Evolutionary conservation across 2,888 invertebrate species (phyloP), one percentile per base, ranked within the genome.

Genomic region (Lasioglossum calceatum): DNA sequence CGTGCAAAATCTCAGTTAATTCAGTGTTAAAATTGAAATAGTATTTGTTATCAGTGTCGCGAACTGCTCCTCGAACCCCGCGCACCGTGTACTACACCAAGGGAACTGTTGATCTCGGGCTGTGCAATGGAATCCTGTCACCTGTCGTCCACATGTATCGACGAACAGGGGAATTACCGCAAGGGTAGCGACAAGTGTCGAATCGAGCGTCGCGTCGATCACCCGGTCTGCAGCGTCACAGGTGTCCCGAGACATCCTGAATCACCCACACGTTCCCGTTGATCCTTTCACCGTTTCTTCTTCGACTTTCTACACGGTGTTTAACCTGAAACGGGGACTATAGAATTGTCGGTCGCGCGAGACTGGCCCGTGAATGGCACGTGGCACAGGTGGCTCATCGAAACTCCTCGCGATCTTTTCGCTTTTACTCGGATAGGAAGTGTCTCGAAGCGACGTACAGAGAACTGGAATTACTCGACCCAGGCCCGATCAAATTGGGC

Each of bases 351-450:
- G 64, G 79, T 81, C 78, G 39, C 77, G 86, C 84, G 70, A 81
- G 79, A 78, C 58, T 42, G 79, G 36, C 54, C 70, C 81, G 83
- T 79, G 77, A 86, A 77, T 71, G 90, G 90, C 90, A 84, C 89
- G 90, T 90, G 90, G 86, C 87, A 88, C 90, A 84, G 87, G 88
- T 90, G 87, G 87, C 73, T 89, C 84, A 81, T 89, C 88, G 88
- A 91, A 90, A 88, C 88, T 58, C 12, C 10, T 4, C 58, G n/a
- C 7, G 10, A n/a, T n/a, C 8, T 89, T 86, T 85, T 84, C 88
- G 77, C 87, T 85, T 89, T 89, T 82, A 85, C 82, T 81, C 84
- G 80, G 76, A 72, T 81, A 79, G 79, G 75, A 84, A 84, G 81
- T 70, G 8, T 19, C 39, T 8, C 23, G 44, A 61, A 61, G 61